Evolutionary conservation across 2,113 vertebrate species (phyloP).

Genomic region (Mirza zaza): DNA sequence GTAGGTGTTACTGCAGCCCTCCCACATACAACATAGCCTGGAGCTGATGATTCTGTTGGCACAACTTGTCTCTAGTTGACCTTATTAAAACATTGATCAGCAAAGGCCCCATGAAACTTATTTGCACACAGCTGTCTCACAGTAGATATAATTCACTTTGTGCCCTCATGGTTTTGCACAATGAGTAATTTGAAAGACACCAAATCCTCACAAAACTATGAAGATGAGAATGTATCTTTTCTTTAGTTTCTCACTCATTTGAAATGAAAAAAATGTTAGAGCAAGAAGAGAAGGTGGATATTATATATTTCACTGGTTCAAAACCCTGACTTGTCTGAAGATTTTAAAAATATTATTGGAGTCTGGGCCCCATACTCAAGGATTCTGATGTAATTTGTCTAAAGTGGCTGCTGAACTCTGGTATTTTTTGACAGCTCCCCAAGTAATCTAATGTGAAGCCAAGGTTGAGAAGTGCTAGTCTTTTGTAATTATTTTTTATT

Average conservation of each 20-base stretch:
- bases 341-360: background rate
- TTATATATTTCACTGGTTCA: background rate
- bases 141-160: background rate
- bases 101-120: background rate
- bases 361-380: background rate
- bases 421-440: background rate
- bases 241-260: background rate
- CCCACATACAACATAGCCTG: background rate
- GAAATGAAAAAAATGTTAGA: conserved; percentile 32
- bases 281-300: background rate
- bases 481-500: background rate
- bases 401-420: background rate
- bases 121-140: background rate
- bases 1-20: background rate
- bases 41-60: background rate
- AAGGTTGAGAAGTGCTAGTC: background rate
- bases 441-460: background rate
- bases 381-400: background rate
- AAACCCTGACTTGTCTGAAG: background rate
- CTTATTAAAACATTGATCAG: conserved; percentile 14
- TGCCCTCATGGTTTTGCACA: background rate
- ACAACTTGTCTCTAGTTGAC: background rate
- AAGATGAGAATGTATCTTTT: background rate
- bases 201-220: background rate
- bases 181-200: background rate